Percentiles rank a stretch among this genome's conserved stretches.
Conservation (phyloP, 1,140 invertebrate genomes). For the Fopius arisanus region DNA sequence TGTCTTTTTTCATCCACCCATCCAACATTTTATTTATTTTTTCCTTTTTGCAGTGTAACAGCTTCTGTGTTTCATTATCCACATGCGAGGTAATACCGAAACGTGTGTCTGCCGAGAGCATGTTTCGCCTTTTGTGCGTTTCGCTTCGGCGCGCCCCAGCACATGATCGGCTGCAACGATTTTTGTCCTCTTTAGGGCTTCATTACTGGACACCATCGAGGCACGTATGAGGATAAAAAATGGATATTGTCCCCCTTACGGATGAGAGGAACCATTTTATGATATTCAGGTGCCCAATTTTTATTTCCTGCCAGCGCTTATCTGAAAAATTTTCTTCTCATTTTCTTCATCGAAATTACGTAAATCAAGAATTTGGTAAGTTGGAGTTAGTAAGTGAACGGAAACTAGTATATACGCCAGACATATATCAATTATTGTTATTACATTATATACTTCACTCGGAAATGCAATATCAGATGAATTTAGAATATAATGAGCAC, state of each 20-base stretch:
- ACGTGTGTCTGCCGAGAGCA: neutral
- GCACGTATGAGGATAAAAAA: neutral
- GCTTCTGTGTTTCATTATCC: constrained; percentile 9
- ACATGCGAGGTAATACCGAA: neutral
- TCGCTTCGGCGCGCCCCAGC: neutral
- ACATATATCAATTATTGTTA: too few relatives aligned
- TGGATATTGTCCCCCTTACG: neutral
- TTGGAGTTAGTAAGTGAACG: too few relatives aligned
- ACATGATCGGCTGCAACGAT: neutral
- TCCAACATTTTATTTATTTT: neutral
- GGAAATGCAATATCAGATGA: too few relatives aligned
- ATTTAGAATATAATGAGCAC: too few relatives aligned
- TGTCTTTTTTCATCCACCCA: neutral
- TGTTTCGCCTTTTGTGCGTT: constrained; percentile 18
- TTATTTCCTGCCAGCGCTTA: too few relatives aligned
- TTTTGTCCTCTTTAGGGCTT: constrained; percentile 18
- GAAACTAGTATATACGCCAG: too few relatives aligned
- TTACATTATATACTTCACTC: too few relatives aligned
- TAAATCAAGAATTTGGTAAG: too few relatives aligned
- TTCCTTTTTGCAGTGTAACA: neutral
- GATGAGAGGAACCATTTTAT: too few relatives aligned
- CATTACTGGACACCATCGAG: neutral
- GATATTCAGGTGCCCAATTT: too few relatives aligned
- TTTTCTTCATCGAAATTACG: too few relatives aligned
- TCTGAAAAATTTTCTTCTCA: too few relatives aligned